A percentile compares a stretch with the other conserved stretches of the same genome.
phyloP scores from a whole-genome alignment of 1,140 invertebrate genomes.

The Cotesia typhae region DNA sequence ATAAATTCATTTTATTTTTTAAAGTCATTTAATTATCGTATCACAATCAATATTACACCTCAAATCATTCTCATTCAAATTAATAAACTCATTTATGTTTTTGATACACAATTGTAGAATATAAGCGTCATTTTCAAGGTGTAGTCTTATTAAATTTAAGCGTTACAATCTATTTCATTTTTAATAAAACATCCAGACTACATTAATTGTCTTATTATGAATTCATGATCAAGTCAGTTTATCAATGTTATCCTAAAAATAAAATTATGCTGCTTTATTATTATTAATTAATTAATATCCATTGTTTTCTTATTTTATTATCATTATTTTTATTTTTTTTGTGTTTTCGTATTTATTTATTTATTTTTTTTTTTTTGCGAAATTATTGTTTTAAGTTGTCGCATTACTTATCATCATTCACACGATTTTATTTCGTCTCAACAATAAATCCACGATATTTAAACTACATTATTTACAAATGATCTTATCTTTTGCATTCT shows the following conservation, averaged over 20 bases:
- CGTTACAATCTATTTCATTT: slow-evolving; percentile 39
- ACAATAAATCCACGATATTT: slow-evolving; percentile 20
- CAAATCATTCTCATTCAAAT: slow-evolving; percentile 46
- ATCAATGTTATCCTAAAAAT: slow-evolving; percentile 22
- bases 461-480: slow-evolving; percentile 33
- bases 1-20: slow-evolving; percentile 36
- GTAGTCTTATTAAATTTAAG: slow-evolving; percentile 43
- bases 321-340: slow-evolving; percentile 2
- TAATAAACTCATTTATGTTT: slow-evolving; percentile 41
- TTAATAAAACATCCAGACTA: slow-evolving; percentile 40
- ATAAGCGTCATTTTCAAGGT: slow-evolving; percentile 53
- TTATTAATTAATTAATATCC: no score
- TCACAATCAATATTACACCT: slow-evolving; percentile 53
- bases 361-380: slow-evolving; percentile 2
- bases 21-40: slow-evolving; percentile 41
- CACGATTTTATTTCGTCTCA: slow-evolving; percentile 16
- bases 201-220: slow-evolving; percentile 41
- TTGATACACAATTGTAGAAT: slow-evolving; percentile 52
- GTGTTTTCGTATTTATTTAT: slow-evolving; percentile 1
- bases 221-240: slow-evolving; percentile 35
- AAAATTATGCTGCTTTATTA: slow-evolving; percentile 28
- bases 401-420: slow-evolving; percentile 15
- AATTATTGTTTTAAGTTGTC: slow-evolving; percentile 25
- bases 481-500: slow-evolving; percentile 28
- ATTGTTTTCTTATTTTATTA: background rate